phyloP scores from a whole-genome alignment of 2,797 vertebrate species.

The Protonibea diacanthus region DNA sequence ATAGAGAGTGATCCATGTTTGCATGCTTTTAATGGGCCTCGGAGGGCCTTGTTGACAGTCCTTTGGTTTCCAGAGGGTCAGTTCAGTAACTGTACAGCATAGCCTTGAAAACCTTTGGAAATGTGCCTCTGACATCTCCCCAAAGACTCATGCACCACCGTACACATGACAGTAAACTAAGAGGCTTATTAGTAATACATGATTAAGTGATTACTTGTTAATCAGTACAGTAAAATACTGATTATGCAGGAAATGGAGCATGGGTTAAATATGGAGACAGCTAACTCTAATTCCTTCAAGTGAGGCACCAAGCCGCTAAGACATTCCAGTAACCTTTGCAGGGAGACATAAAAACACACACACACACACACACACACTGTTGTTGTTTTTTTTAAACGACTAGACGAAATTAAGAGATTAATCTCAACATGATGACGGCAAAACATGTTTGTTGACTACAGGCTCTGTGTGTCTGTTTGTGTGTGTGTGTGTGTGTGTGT shows the following conservation, averaged over 20 bases:
- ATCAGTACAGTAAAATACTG: slow-evolving; percentile 78
- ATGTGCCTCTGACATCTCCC: slow-evolving; percentile 78
- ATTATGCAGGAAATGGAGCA: slow-evolving; percentile 76
- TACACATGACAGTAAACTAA: slow-evolving; percentile 78
- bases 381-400: slow-evolving; percentile 36
- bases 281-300: slow-evolving; percentile 72
- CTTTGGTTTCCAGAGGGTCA: slow-evolving; percentile 79
- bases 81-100: slow-evolving; percentile 66
- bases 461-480: slow-evolving; percentile 30
- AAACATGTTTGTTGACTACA: slow-evolving; percentile 75
- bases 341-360: slow-evolving; percentile 33
- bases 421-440: slow-evolving; percentile 65
- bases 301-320: slow-evolving; percentile 47
- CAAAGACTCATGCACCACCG: slow-evolving; percentile 53
- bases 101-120: slow-evolving; percentile 73
- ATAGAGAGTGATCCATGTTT: slow-evolving; percentile 82
- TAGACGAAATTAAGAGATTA: slow-evolving; percentile 75
- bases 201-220: slow-evolving; percentile 83
- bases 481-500: slow-evolving; percentile 18
- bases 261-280: slow-evolving; percentile 75
- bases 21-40: slow-evolving; percentile 85
- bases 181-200: slow-evolving; percentile 84
- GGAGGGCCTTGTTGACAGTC: slow-evolving; percentile 76
- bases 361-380: slow-evolving; percentile 39
- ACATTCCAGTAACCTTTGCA: slow-evolving; percentile 61